These are phyloP conservation scores for Chiridota heheva DNA, from an alignment of 35 echinoderm and acorn worm genomes.

Conservation along the genomic window DNA sequence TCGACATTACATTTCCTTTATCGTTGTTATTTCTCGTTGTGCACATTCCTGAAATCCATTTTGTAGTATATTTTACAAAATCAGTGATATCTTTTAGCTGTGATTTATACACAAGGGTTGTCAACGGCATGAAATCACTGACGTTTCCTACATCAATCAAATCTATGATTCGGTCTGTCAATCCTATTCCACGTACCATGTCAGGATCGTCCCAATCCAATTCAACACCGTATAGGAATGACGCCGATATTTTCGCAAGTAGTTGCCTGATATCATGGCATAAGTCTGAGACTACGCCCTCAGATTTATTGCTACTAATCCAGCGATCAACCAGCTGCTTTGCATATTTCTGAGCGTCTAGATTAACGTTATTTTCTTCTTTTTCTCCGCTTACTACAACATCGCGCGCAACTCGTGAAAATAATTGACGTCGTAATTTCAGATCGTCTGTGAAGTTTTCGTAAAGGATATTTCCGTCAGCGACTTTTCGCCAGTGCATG, in stretches of 20 bases:
- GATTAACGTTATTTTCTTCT: slow-evolving; percentile 57
- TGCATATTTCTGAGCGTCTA: too few species aligned
- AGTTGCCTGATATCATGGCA: slow-evolving; percentile 55
- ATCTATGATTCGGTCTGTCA: slow-evolving; percentile 60
- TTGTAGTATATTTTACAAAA: too few species aligned
- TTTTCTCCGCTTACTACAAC: slow-evolving; percentile 20
- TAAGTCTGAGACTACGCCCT: slow-evolving; percentile 67
- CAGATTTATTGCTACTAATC: slow-evolving; percentile 52
- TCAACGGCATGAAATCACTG: slow-evolving; percentile 88
- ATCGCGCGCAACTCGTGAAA: slow-evolving; percentile 70
- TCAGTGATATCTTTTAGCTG: too few species aligned
- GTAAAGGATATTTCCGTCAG: slow-evolving; percentile 62
- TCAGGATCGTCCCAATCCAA: slow-evolving; percentile 54
- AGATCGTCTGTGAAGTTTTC: slow-evolving; percentile 83
- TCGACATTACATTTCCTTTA: slow-evolving; percentile 37
- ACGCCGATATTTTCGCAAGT: slow-evolving; percentile 81
- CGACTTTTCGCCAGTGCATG: slow-evolving; percentile 49
- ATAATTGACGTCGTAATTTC: slow-evolving; percentile 56
- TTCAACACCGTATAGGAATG: slow-evolving; percentile 67
- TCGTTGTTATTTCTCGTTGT: slow-evolving; percentile 64
- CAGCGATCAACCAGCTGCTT: slow-evolving; percentile 50
- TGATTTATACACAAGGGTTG: slow-evolving; percentile 46
- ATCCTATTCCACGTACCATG: slow-evolving; percentile 47
- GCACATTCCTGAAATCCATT: slow-evolving; percentile 36
- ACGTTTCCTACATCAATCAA: slow-evolving; percentile 65